A percentile compares a stretch with the other conserved stretches of the same genome.
These are phyloP conservation scores for Hypanus sabinus DNA, from an alignment of 2,113 vertebrate genomes.

Conservation along the genomic window DNA sequence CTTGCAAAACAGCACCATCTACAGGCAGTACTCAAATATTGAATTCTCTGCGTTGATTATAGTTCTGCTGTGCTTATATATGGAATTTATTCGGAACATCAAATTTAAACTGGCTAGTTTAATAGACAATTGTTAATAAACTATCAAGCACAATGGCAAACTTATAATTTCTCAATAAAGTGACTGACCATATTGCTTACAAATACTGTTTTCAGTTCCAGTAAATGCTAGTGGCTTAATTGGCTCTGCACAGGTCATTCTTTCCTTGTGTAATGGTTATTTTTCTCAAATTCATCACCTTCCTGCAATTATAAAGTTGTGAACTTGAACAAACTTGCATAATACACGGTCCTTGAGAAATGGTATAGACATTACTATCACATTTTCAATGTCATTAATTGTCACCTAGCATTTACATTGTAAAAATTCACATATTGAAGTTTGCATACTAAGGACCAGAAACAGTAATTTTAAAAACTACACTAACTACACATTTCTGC, in stretches of 20 bases:
- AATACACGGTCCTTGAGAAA: neutral
- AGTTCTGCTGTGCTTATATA: neutral
- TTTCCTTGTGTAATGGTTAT: neutral
- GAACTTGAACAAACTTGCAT: no score
- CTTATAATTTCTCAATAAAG: neutral
- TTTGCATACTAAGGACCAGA: neutral
- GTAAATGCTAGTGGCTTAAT: constrained; percentile 31
- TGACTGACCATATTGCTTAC: neutral
- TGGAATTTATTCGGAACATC: neutral
- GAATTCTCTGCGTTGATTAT: neutral
- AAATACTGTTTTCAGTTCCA: constrained; percentile 34
- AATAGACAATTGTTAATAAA: neutral
- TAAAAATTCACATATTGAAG: neutral
- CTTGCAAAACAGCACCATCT: constrained; percentile 24
- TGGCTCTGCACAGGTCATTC: neutral
- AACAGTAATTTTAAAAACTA: neutral
- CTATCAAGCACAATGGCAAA: constrained; percentile 1
- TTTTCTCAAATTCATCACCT: neutral
- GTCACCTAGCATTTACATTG: no score
- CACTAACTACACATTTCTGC: neutral
- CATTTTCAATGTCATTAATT: neutral
- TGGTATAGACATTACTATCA: neutral
- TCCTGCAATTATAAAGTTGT: neutral
- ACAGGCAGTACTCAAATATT: neutral
- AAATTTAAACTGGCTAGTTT: neutral